Evolutionary conservation across 2,888 invertebrate species (phyloP).

Genomic region (Xestia sexstrigata): DNA sequence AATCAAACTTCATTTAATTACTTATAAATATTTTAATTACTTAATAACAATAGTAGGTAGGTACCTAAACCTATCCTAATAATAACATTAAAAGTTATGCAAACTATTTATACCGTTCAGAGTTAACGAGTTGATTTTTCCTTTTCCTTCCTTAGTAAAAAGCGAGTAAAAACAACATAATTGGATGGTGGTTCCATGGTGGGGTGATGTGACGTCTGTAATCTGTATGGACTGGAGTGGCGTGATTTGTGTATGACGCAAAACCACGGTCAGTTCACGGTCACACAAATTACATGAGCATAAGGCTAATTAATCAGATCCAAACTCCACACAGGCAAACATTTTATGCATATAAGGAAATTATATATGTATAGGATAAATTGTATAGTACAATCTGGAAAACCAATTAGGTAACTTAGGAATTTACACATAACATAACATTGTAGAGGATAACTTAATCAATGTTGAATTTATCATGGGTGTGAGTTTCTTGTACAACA

Average conservation of each 20-base stretch:
- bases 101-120: too few relatives aligned
- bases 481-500: conserved; percentile 9
- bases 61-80: not conserved
- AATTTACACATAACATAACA: conserved; percentile 9
- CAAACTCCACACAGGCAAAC: conserved; percentile 25
- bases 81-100: not conserved
- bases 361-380: not conserved
- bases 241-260: conserved; percentile 54
- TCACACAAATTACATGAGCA: conserved; percentile 50
- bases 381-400: not conserved
- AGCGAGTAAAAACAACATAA: conserved; percentile 32
- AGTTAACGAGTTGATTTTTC: conserved; percentile 38
- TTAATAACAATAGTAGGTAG: not conserved
- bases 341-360: conserved; percentile 35
- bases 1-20: not conserved
- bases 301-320: conserved; percentile 32
- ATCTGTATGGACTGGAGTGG: conserved; percentile 40
- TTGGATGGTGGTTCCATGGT: conserved; percentile 42
- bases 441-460: conserved; percentile 15
- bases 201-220: conserved; percentile 47
- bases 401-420: not conserved
- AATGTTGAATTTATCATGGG: conserved; percentile 2
- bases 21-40: not conserved
- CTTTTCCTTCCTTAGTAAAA: conserved; percentile 3
- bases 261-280: conserved; percentile 67